Percentiles rank a stretch among this genome's conserved stretches.
phyloP scores from a whole-genome alignment of 2,113 vertebrate genomes.

The Canis aureus region DNA sequence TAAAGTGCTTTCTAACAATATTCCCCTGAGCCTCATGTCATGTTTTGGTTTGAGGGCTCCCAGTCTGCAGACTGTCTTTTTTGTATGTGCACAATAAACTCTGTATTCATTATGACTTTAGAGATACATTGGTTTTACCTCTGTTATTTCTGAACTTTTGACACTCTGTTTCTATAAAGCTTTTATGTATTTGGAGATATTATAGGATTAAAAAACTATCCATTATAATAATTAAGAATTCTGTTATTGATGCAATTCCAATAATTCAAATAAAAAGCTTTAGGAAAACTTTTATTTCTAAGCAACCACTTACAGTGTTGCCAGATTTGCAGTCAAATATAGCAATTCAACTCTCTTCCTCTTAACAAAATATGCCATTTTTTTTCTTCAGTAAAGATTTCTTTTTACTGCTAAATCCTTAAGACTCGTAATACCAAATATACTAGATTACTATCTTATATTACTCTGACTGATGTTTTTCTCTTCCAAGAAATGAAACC shows the following conservation, averaged over 20 bases:
- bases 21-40: not conserved
- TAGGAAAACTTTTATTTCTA: slow-evolving; percentile 65
- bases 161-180: slow-evolving; percentile 23
- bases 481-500: slow-evolving; percentile 67
- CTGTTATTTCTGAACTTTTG: not conserved
- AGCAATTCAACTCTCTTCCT: slow-evolving; percentile 59
- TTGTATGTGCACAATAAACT: not conserved
- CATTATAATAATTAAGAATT: slow-evolving; percentile 51
- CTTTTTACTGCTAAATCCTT: slow-evolving; percentile 54
- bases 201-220: not conserved
- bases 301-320: slow-evolving; percentile 58
- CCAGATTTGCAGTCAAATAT: slow-evolving; percentile 62
- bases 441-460: slow-evolving; percentile 49
- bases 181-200: not conserved
- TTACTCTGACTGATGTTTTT: slow-evolving; percentile 41
- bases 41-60: not conserved
- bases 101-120: not conserved
- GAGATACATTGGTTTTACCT: not conserved
- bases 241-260: slow-evolving; percentile 43
- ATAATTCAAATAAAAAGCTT: slow-evolving; percentile 58
- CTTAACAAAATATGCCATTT: slow-evolving; percentile 65
- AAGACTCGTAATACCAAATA: slow-evolving; percentile 70
- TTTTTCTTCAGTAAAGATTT: slow-evolving; percentile 70
- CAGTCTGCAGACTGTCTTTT: not conserved
- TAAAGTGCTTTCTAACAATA: not conserved